phyloP scores from a whole-genome alignment of 1,140 invertebrate genomes.

The Hyposmocoma kahamanoa region DNA sequence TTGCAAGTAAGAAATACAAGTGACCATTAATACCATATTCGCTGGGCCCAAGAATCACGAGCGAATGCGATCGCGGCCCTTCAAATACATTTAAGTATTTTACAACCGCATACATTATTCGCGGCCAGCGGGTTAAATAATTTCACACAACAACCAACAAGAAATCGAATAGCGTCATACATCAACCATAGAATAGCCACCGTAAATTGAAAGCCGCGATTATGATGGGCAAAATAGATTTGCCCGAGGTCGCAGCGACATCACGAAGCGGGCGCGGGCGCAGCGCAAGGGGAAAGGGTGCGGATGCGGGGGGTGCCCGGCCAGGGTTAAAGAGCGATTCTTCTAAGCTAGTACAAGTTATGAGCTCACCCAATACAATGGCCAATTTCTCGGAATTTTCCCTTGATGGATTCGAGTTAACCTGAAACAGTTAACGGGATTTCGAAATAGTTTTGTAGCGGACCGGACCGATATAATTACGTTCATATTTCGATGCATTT shows the following conservation, averaged over 20 bases:
- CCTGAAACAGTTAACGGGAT: slow-evolving; percentile 24
- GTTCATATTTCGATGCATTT: slow-evolving; percentile 1
- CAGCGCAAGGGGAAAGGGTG: too few relatives aligned
- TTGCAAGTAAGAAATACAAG: too few relatives aligned
- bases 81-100: too few relatives aligned
- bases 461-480: slow-evolving; percentile 5
- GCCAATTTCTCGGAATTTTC: slow-evolving; percentile 57
- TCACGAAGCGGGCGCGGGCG: slow-evolving; percentile 38
- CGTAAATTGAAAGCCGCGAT: slow-evolving; percentile 63
- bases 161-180: slow-evolving; percentile 18
- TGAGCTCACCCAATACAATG: slow-evolving; percentile 57
- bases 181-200: slow-evolving; percentile 44
- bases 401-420: slow-evolving; percentile 36
- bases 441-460: slow-evolving; percentile 20
- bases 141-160: slow-evolving; percentile 11
- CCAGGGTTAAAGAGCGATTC: slow-evolving; percentile 59
- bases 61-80: too few relatives aligned
- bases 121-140: slow-evolving; percentile 4
- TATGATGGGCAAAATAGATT: slow-evolving; percentile 67
- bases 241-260: slow-evolving; percentile 56
- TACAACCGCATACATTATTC: too few relatives aligned
- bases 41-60: too few relatives aligned
- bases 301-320: too few relatives aligned
- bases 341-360: slow-evolving; percentile 48
- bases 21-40: too few relatives aligned